A percentile compares a stretch with the other conserved stretches of the same genome.
These are phyloP conservation scores for Crambe crambe DNA, from an alignment of 37 sponge, comb jelly and placozoan genomes.

Conservation along the genomic window DNA sequence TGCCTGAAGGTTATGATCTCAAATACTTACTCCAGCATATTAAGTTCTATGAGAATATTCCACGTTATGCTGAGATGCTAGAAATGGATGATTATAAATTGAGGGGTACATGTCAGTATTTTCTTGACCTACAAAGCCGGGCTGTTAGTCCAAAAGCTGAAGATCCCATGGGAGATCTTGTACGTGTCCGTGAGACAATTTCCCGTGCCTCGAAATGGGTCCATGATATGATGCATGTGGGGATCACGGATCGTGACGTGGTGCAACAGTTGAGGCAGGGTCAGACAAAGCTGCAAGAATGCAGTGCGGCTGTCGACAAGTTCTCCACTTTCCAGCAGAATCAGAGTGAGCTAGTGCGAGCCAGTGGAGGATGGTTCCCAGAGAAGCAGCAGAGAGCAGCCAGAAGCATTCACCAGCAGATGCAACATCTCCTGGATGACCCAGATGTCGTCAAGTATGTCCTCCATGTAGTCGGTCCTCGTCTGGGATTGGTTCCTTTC, in stretches of 20 bases:
- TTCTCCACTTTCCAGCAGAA: slow-evolving; percentile 57
- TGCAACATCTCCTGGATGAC: slow-evolving; percentile 40
- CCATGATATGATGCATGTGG: slow-evolving; percentile 55
- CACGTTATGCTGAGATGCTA: slow-evolving; percentile 52
- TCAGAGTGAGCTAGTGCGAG: slow-evolving; percentile 26
- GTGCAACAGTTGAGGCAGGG: slow-evolving; percentile 48
- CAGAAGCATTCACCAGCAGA: slow-evolving; percentile 51
- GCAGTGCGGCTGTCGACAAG: slow-evolving; percentile 49
- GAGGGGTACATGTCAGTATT: slow-evolving; percentile 56
- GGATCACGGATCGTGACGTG: slow-evolving; percentile 56
- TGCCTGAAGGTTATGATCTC: slow-evolving; percentile 59
- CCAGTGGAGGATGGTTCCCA: slow-evolving; percentile 45
- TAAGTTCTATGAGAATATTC: slow-evolving; percentile 70
- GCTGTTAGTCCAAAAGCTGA: slow-evolving; percentile 37
- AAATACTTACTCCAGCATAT: slow-evolving; percentile 74
- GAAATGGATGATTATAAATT: slow-evolving; percentile 49
- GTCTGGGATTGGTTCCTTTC: slow-evolving; percentile 52
- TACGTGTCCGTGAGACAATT: slow-evolving; percentile 45
- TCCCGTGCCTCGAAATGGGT: slow-evolving; percentile 38
- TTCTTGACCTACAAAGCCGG: slow-evolving; percentile 62
- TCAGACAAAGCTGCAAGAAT: slow-evolving; percentile 31
- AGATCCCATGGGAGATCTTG: slow-evolving; percentile 23
- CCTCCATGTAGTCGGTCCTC: slow-evolving; percentile 60
- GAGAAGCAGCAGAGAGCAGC: slow-evolving; percentile 63
- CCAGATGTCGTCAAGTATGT: slow-evolving; percentile 54